These are phyloP conservation scores for Triplophysa rosa DNA, from an alignment of 2,113 vertebrate genomes.

Conservation along the genomic window DNA sequence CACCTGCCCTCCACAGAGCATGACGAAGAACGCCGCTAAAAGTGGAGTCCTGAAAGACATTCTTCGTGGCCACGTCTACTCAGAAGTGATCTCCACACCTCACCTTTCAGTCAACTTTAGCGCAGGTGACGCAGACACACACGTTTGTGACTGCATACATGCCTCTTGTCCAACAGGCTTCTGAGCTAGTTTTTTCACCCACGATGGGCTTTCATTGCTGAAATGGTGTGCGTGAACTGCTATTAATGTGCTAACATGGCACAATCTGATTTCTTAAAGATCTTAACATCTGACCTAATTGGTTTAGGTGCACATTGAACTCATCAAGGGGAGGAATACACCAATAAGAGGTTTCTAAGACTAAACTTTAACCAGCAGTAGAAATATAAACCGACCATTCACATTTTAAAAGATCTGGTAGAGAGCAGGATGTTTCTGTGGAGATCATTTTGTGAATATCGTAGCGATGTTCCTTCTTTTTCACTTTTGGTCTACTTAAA, in stretches of 20 bases:
- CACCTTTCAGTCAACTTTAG: constrained; percentile 65
- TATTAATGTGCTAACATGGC: no score
- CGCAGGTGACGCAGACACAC: constrained; percentile 56
- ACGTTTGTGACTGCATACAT: neutral
- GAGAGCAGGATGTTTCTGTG: neutral
- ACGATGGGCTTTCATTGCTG: neutral
- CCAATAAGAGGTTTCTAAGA: neutral
- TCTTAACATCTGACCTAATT: neutral
- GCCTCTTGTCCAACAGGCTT: neutral
- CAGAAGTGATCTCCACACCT: constrained; percentile 53
- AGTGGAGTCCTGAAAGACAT: constrained; percentile 70
- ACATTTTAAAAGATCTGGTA: neutral
- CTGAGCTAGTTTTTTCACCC: neutral
- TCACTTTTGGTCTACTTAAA: no score
- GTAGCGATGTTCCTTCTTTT: no score
- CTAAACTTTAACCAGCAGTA: neutral
- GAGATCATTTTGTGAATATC: neutral
- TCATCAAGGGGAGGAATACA: neutral
- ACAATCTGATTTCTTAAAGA: neutral
- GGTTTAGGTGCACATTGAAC: neutral
- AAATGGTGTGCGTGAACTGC: neutral
- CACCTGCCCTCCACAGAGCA: constrained; percentile 71
- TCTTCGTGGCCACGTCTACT: constrained; percentile 63
- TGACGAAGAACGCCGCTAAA: constrained; percentile 60
- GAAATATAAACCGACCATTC: neutral